Evolutionary conservation across 1,140 invertebrate genomes (phyloP).

Genomic region (Sipha flava): DNA sequence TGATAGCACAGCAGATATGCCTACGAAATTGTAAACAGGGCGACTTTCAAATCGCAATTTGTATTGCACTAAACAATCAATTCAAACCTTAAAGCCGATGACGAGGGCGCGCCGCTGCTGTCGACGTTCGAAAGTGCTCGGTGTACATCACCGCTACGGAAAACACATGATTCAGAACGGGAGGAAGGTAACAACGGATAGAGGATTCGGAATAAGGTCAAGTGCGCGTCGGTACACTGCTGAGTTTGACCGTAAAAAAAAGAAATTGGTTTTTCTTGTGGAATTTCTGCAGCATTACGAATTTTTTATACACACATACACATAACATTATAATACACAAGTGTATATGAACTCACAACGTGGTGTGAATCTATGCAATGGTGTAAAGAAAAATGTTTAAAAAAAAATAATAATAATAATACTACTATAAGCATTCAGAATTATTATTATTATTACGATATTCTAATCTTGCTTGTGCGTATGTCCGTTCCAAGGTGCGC

Average conservation of each 20-base stretch:
- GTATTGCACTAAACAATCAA: too few relatives aligned
- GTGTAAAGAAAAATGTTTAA: background rate
- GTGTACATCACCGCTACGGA: too few relatives aligned
- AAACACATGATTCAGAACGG: too few relatives aligned
- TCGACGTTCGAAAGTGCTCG: too few relatives aligned
- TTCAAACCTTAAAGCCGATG: too few relatives aligned
- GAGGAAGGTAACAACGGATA: too few relatives aligned
- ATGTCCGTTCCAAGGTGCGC: background rate
- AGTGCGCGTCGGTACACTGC: background rate
- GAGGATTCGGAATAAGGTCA: background rate
- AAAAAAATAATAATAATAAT: background rate
- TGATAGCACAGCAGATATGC: too few relatives aligned
- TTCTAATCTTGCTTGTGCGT: conserved; percentile 4
- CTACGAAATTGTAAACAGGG: too few relatives aligned
- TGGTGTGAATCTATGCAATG: background rate
- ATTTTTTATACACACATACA: background rate
- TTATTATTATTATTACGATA: conserved; percentile 10
- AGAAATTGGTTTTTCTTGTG: background rate
- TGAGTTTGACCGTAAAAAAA: background rate
- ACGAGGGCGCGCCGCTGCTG: too few relatives aligned
- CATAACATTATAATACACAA: too few relatives aligned
- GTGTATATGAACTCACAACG: background rate
- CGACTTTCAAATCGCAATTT: too few relatives aligned
- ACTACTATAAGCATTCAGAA: background rate
- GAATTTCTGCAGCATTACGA: background rate